Base-by-base conservation (phyloP, 2,888 invertebrate species). In the Nemotelus nigrinus region DNA sequence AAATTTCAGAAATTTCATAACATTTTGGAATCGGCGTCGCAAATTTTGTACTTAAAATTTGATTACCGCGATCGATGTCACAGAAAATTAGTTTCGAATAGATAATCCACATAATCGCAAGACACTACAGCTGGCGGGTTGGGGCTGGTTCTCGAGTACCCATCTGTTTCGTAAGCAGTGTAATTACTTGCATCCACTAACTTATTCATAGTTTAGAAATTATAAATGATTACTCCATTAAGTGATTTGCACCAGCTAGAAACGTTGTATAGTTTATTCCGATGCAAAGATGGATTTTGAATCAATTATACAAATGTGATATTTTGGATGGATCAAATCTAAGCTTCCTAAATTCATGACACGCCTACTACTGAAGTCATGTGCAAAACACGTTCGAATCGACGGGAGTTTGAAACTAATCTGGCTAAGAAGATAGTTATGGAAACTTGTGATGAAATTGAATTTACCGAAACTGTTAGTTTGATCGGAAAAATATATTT, bases 241-340 rank as follows among this genome's bases (percentile, higher is more conserved):
- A 2, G 25, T 39, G 8, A 43, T 79, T 60, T 70, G 2, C 45
- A 63, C 2, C 75, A 79, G n/a, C 75, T 79, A 3, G 53, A 43
- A 25, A 3, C 77, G 79, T 50, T 75, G 43, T 64, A 48, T 39
- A 41, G 48, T 53, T 57, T 77, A 71, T n/a, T 64, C 57, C n/a
- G 47, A 63, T 3, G 77, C 75, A 2, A 53, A 57, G 25, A 10
- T 65, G 3, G 39, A 47, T 41, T 43, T 5, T 6, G 55, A 76
- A 44, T n/a, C 48, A 47, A 76, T 65, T 25, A 25, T 25, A 25
- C 39, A 71, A 78, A 48, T 78, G 72, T 67, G 79, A 79, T 76
- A 78, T 79, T 64, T 43, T 78, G 8, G 72, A 72, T 58, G 41
- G 65, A 63, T 43, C 67, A 2, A 41, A 41, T 10, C 6, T 78